Percentiles rank a stretch among this genome's conserved stretches.
These are phyloP conservation scores for Campaea margaritaria DNA, from an alignment of 2,888 invertebrate species.

Conservation along the genomic window DNA sequence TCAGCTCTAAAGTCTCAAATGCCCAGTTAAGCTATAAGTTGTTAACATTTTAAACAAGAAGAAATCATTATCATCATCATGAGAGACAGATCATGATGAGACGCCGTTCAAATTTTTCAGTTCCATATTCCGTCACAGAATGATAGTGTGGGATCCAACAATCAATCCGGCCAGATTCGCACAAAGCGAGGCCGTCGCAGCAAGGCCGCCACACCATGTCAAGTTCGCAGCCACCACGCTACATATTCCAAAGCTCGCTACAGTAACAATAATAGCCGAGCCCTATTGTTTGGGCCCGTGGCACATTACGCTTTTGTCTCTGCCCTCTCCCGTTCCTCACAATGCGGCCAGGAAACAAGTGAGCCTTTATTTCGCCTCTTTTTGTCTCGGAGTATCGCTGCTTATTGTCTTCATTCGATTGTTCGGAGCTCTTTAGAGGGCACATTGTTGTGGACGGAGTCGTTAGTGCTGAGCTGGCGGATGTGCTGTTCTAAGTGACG, in stretches of 20 bases:
- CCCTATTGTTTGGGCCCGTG: constrained; percentile 84
- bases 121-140: background rate
- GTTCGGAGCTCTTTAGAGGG: constrained; percentile 85
- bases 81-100: too few relatives aligned
- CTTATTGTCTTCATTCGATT: constrained; percentile 87
- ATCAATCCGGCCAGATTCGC: constrained; percentile 26
- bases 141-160: constrained; percentile 6
- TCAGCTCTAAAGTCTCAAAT: too few relatives aligned
- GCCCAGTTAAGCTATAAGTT: too few relatives aligned
- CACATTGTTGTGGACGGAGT: constrained; percentile 83
- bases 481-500: constrained; percentile 81
- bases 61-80: too few relatives aligned
- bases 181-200: constrained; percentile 35
- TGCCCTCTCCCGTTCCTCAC: constrained; percentile 85
- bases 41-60: too few relatives aligned
- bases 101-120: background rate
- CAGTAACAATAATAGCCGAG: constrained; percentile 84
- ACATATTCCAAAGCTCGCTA: constrained; percentile 81
- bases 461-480: constrained; percentile 83
- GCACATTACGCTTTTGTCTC: constrained; percentile 86
- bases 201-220: constrained; percentile 74
- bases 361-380: constrained; percentile 86
- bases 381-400: constrained; percentile 86
- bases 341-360: constrained; percentile 86
- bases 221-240: constrained; percentile 76